These are phyloP conservation scores for Drosophila biarmipes DNA, from an alignment of 1,140 invertebrate genomes.

Conservation along the genomic window DNA sequence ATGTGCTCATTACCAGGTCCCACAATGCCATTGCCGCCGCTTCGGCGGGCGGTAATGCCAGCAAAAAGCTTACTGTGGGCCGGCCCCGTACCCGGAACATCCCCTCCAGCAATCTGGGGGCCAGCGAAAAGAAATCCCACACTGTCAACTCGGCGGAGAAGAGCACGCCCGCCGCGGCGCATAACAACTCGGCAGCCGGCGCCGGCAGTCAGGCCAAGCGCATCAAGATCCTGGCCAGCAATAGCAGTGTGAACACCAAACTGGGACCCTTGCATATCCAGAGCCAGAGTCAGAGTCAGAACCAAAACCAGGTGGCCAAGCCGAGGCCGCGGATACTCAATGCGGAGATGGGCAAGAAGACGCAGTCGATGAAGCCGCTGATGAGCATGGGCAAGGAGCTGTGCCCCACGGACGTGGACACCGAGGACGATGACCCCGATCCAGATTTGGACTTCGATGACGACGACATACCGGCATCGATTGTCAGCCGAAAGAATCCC, in stretches of 20 bases:
- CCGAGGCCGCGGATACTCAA: constrained; percentile 81
- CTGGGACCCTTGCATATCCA: constrained; percentile 6
- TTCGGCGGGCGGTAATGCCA: neutral
- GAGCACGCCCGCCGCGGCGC: neutral
- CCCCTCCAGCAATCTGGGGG: neutral
- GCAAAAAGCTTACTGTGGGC: constrained; percentile 11
- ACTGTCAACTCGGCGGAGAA: constrained; percentile 3
- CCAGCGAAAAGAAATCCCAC: constrained; percentile 3
- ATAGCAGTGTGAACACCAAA: constrained; percentile 3
- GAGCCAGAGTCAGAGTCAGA: constrained; percentile 18
- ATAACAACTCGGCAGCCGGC: neutral
- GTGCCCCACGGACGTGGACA: constrained; percentile 54
- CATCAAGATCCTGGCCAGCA: constrained; percentile 18
- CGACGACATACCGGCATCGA: constrained; percentile 36
- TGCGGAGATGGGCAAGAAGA: constrained; percentile 72
- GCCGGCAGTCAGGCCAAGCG: constrained; percentile 11
- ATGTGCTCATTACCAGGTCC: constrained; percentile 71
- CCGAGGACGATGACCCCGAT: constrained; percentile 55
- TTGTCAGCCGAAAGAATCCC: constrained; percentile 7
- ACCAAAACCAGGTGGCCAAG: constrained; percentile 32
- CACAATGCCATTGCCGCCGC: constrained; percentile 11
- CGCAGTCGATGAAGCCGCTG: constrained; percentile 67
- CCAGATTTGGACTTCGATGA: constrained; percentile 47
- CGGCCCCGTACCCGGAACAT: constrained; percentile 14
- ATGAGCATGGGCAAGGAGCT: constrained; percentile 76